Conservation (phyloP, 2,113 vertebrate genomes). For the Heloderma charlesbogerti region DNA sequence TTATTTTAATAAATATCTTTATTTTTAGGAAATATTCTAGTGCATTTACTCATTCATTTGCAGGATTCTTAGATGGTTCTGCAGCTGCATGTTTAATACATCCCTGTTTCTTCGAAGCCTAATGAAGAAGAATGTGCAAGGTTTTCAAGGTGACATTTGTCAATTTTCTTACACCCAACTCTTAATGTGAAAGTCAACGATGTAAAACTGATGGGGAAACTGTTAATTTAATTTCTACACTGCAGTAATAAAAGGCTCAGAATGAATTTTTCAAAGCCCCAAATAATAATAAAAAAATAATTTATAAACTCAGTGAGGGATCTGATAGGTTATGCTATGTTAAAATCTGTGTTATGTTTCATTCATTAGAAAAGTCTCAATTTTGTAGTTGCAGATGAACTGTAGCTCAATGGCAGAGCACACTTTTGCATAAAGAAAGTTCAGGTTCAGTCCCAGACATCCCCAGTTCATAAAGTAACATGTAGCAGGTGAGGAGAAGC, state of each 20-base stretch:
- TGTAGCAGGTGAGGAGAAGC: background rate
- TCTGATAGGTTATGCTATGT: background rate
- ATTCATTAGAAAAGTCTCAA: background rate
- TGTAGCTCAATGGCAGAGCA: background rate
- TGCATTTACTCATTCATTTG: background rate
- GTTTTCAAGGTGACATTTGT: background rate
- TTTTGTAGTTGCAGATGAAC: background rate
- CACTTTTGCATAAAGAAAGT: background rate
- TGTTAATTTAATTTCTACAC: too few species aligned
- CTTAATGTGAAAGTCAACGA: too few species aligned
- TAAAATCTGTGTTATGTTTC: background rate
- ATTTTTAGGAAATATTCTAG: background rate
- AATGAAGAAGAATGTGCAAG: background rate
- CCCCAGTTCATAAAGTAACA: background rate
- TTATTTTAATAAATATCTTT: background rate
- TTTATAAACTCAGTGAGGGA: background rate
- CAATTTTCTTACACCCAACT: too few species aligned
- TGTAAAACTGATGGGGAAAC: too few species aligned
- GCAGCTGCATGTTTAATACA: background rate
- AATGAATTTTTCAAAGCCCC: constrained; percentile 24
- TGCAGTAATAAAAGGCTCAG: background rate
- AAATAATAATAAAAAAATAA: background rate
- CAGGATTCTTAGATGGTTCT: background rate
- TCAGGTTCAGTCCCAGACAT: background rate
- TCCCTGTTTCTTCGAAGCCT: background rate